Conservation (phyloP, 2,113 vertebrate genomes). For the Dicentrarchus labrax region DNA sequence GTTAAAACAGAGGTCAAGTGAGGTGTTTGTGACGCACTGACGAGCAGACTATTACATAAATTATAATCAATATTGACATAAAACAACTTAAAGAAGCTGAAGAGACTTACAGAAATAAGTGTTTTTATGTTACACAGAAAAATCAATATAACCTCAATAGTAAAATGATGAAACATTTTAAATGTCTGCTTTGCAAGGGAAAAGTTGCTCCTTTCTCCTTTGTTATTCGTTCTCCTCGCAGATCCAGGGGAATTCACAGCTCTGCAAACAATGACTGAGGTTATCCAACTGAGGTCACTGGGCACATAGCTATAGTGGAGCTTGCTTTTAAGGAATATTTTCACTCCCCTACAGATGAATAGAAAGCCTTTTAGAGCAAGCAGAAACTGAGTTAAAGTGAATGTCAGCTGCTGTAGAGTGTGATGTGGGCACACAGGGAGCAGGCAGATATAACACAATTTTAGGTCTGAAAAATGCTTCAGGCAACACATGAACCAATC, state of each 20-base stretch:
- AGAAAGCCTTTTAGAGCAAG: slow-evolving; percentile 3
- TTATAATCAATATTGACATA: neutral
- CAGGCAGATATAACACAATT: neutral
- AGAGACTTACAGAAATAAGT: too few species aligned
- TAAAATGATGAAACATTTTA: neutral
- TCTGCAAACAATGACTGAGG: slow-evolving; percentile 21
- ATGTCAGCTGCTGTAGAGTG: neutral
- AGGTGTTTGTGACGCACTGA: neutral
- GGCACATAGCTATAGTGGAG: neutral
- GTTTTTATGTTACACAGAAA: neutral
- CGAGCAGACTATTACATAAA: neutral
- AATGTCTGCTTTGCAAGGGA: neutral
- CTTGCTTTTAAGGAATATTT: slow-evolving; percentile 7
- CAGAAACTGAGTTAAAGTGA: neutral
- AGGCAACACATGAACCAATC: too few species aligned
- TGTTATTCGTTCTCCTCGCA: neutral
- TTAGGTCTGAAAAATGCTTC: neutral
- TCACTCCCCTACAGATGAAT: slow-evolving; percentile 3
- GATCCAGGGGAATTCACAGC: slow-evolving; percentile 5
- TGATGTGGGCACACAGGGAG: neutral
- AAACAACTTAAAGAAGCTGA: neutral
- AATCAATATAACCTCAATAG: neutral
- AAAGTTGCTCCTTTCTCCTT: neutral
- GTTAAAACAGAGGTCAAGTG: slow-evolving; percentile 7
- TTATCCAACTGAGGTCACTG: slow-evolving; percentile 23